A percentile compares a stretch with the other conserved stretches of the same genome.
Evolutionary conservation across 2,888 invertebrate genomes (phyloP).

Genomic region (Diachrysia chrysitis): DNA sequence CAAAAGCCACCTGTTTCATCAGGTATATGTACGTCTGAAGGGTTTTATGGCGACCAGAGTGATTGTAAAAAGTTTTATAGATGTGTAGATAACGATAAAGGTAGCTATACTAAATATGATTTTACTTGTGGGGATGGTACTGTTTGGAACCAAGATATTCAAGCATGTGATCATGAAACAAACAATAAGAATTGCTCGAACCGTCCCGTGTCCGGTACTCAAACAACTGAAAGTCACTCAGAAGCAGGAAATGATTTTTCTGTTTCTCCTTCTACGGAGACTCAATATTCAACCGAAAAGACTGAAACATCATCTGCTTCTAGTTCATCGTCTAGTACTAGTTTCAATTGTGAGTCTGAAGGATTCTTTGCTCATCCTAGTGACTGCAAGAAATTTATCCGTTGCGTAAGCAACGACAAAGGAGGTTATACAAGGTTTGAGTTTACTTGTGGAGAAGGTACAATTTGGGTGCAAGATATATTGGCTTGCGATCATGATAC

Average conservation of each 20-base stretch:
- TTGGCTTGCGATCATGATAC: slow-evolving; percentile 86
- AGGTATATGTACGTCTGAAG: slow-evolving; percentile 87
- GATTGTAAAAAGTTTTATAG: slow-evolving; percentile 93
- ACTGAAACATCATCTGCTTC: slow-evolving; percentile 47
- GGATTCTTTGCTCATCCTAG: slow-evolving; percentile 92
- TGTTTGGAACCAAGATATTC: slow-evolving; percentile 89
- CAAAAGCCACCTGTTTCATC: slow-evolving; percentile 50
- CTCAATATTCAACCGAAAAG: slow-evolving; percentile 36
- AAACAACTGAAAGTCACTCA: slow-evolving; percentile 25
- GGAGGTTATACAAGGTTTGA: slow-evolving; percentile 87
- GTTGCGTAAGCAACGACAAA: slow-evolving; percentile 90
- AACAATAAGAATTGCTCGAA: slow-evolving; percentile 56
- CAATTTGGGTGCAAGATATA: slow-evolving; percentile 91
- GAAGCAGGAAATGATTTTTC: slow-evolving; percentile 15
- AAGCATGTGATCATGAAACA: slow-evolving; percentile 88
- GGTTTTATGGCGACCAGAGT: slow-evolving; percentile 91
- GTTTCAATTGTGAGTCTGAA: slow-evolving; percentile 87
- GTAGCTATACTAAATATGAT: slow-evolving; percentile 90
- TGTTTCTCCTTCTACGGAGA: slow-evolving; percentile 42
- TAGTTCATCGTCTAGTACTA: slow-evolving; percentile 16
- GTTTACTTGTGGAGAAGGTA: slow-evolving; percentile 91
- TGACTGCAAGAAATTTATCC: slow-evolving; percentile 93
- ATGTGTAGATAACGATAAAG: slow-evolving; percentile 90
- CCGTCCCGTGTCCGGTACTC: slow-evolving; percentile 7
- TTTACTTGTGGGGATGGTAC: slow-evolving; percentile 93